A percentile compares a stretch with the other conserved stretches of the same genome.
phyloP scores from a whole-genome alignment of 2,113 vertebrate species.

The Neolamprologus falcicula region DNA sequence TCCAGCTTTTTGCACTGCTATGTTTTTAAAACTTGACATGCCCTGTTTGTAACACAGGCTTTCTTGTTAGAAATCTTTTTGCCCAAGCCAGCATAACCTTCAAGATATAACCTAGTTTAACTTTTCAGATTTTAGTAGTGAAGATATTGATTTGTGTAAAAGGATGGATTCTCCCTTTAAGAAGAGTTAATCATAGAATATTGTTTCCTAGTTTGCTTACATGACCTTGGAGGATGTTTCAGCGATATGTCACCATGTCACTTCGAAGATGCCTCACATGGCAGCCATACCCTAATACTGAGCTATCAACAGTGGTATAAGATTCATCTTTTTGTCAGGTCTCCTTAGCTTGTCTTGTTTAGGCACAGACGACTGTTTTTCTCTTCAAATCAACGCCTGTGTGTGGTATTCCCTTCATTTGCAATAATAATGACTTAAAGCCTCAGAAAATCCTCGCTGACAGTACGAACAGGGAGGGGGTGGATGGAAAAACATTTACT shows the following conservation, averaged over 20 bases:
- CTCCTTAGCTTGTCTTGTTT: background rate
- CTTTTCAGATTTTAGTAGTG: background rate
- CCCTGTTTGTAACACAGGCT: background rate
- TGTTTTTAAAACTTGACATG: background rate
- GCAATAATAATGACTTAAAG: conserved; percentile 12
- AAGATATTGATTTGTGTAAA: background rate
- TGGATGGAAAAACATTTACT: background rate
- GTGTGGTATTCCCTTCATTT: conserved; percentile 12
- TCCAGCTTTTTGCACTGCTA: background rate
- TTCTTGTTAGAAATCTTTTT: background rate
- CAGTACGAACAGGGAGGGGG: background rate
- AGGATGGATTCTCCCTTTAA: background rate
- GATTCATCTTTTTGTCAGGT: background rate
- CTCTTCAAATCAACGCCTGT: background rate
- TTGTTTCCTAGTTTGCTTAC: background rate
- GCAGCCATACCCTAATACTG: background rate
- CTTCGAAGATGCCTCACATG: background rate
- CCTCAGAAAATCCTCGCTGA: background rate
- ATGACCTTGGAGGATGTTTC: background rate
- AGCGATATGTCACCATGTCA: background rate
- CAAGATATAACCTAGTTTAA: background rate
- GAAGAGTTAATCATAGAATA: background rate
- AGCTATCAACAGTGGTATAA: background rate
- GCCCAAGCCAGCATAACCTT: background rate
- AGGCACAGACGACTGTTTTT: background rate